These are phyloP conservation scores for Misgurnus mizolepis DNA, from an alignment of 2,113 vertebrate genomes.

Conservation along the genomic window DNA sequence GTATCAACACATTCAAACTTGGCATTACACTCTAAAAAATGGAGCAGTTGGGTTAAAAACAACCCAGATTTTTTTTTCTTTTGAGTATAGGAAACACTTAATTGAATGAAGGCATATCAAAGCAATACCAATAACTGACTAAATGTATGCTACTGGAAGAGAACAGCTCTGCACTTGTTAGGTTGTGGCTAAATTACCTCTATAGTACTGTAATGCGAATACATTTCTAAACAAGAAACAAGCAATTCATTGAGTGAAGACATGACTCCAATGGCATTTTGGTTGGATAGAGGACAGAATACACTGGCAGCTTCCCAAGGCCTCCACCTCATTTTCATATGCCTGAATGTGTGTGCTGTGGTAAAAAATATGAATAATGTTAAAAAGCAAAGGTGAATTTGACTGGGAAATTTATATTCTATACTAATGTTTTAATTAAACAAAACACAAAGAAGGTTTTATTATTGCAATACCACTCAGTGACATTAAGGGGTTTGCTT, in stretches of 20 bases:
- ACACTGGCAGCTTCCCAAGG: background rate
- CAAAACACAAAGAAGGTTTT: background rate
- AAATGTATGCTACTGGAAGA: background rate
- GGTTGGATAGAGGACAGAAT: background rate
- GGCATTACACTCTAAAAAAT: no score
- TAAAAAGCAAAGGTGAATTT: no score
- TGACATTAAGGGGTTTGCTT: slow-evolving; percentile 8
- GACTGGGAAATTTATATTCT: background rate
- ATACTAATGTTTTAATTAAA: background rate
- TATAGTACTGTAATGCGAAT: slow-evolving; percentile 26
- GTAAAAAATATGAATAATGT: background rate
- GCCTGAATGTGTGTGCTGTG: background rate
- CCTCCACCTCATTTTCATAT: background rate
- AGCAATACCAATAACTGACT: background rate
- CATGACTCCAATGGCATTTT: slow-evolving; percentile 23
- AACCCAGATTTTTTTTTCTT: no score
- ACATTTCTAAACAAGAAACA: slow-evolving; percentile 55
- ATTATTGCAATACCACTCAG: slow-evolving; percentile 9
- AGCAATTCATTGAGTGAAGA: slow-evolving; percentile 55
- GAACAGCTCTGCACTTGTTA: slow-evolving; percentile 57
- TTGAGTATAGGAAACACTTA: no score
- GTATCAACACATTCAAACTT: no score
- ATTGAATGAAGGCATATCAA: no score
- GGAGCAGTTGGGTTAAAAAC: no score
- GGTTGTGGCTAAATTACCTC: slow-evolving; percentile 49